phyloP scores from a whole-genome alignment of 1,140 invertebrate species.

The Drosophila obscura region DNA sequence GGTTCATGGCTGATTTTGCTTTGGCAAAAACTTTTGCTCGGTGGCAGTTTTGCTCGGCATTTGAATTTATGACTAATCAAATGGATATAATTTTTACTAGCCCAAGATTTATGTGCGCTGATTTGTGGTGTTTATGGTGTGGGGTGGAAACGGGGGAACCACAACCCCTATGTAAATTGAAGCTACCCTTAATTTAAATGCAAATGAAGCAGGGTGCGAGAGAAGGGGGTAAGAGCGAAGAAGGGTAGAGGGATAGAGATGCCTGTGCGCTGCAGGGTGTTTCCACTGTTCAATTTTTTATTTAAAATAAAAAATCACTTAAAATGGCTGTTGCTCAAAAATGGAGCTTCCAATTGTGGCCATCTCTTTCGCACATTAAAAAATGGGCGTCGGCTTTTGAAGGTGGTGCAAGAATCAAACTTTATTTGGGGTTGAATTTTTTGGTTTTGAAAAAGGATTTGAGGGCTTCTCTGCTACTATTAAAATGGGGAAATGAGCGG shows the following conservation, averaged over 20 bases:
- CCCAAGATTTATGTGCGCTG: conserved; percentile 65
- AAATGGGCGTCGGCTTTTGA: conserved; percentile 16
- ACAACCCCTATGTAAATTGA: conserved; percentile 37
- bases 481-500: no score
- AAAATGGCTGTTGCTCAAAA: conserved; percentile 40
- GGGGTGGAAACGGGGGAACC: not conserved
- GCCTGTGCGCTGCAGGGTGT: conserved; percentile 2
- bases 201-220: conserved; percentile 37
- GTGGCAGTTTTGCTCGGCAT: conserved; percentile 14
- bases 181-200: conserved; percentile 66
- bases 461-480: no score
- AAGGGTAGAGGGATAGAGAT: no score
- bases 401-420: no score
- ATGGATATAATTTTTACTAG: conserved; percentile 72
- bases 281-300: not conserved
- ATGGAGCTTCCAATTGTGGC: not conserved
- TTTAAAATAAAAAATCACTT: conserved; percentile 5
- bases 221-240: no score
- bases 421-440: not conserved
- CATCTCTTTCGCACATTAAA: conserved; percentile 1
- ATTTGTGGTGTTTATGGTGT: conserved; percentile 34
- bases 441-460: no score
- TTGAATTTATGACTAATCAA: conserved; percentile 73
- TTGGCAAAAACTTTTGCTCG: conserved; percentile 21
- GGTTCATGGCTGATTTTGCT: conserved; percentile 35